Conservation (phyloP, 2,888 invertebrate species). For the Beris chalybata region DNA sequence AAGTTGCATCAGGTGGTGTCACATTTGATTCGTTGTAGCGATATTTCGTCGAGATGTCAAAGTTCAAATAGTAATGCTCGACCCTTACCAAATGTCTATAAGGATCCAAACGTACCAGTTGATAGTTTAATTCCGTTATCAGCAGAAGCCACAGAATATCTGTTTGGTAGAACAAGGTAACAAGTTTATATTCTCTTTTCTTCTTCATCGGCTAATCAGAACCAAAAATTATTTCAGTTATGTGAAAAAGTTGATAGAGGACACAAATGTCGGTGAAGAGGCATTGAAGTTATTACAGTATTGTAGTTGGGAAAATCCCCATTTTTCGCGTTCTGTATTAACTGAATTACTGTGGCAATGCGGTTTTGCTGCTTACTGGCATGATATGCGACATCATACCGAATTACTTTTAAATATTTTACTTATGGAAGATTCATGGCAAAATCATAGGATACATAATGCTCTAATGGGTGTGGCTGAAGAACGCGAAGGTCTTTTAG, state of each 20-base stretch:
- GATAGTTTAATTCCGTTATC: conserved; percentile 69
- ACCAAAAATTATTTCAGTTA: conserved; percentile 60
- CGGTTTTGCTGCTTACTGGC: conserved; percentile 85
- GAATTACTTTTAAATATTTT: conserved; percentile 86
- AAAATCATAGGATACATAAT: conserved; percentile 89
- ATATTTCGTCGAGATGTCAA: conserved; percentile 72
- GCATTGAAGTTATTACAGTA: conserved; percentile 87
- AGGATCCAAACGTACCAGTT: conserved; percentile 63
- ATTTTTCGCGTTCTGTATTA: conserved; percentile 85
- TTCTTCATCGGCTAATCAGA: not conserved
- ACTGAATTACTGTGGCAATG: conserved; percentile 91
- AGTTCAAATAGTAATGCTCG: conserved; percentile 60
- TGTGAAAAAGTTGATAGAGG: conserved; percentile 94
- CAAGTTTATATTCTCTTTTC: conserved; percentile 33
- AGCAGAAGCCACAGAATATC: conserved; percentile 75
- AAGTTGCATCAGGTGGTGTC: conserved; percentile 93
- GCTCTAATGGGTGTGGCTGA: conserved; percentile 85
- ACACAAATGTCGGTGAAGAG: conserved; percentile 89
- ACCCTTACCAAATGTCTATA: conserved; percentile 73
- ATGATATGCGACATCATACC: conserved; percentile 89
- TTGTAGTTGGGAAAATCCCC: conserved; percentile 96
- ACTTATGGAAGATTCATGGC: conserved; percentile 94
- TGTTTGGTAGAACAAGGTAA: conserved; percentile 79
- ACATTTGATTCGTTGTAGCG: conserved; percentile 87
- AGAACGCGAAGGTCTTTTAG: conserved; percentile 88